Evolutionary conservation across 2,888 invertebrate species (phyloP).

Genomic region (Apodemia mormo): DNA sequence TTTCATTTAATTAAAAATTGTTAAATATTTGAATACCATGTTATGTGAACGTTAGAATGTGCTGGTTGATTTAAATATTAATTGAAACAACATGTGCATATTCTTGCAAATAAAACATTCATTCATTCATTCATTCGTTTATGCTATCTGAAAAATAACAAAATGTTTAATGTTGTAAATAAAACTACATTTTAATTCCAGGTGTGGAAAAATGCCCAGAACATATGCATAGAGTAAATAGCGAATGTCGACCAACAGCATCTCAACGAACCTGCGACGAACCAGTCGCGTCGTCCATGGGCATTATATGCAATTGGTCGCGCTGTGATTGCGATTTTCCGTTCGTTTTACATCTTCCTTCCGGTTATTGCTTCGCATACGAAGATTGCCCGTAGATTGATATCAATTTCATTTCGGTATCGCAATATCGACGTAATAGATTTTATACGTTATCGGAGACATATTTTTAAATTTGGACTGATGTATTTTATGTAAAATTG

Average conservation of each 20-base stretch:
- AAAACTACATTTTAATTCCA: slow-evolving; percentile 38
- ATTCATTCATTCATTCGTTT: no score
- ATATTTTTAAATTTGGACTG: background rate
- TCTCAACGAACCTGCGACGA: slow-evolving; percentile 72
- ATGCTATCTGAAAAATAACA: background rate
- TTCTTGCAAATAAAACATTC: no score
- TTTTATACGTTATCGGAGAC: background rate
- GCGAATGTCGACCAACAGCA: slow-evolving; percentile 65
- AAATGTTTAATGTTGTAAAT: background rate
- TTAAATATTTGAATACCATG: no score
- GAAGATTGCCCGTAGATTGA: slow-evolving; percentile 61
- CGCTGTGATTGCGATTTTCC: slow-evolving; percentile 74
- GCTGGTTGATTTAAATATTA: no score
- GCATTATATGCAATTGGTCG: slow-evolving; percentile 67
- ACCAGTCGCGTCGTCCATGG: slow-evolving; percentile 64
- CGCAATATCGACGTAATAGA: background rate
- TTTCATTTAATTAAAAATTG: no score
- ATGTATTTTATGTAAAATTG: background rate
- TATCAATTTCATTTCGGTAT: slow-evolving; percentile 7
- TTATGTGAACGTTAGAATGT: no score
- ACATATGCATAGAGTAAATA: slow-evolving; percentile 66
- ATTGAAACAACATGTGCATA: no score
- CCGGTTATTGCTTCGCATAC: slow-evolving; percentile 67
- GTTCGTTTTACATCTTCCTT: slow-evolving; percentile 61
- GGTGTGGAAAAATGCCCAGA: slow-evolving; percentile 65